Percentiles rank a stretch among this genome's conserved stretches.
Evolutionary conservation across 2,888 invertebrate genomes (phyloP).

Genomic region (Lysandra coridon): DNA sequence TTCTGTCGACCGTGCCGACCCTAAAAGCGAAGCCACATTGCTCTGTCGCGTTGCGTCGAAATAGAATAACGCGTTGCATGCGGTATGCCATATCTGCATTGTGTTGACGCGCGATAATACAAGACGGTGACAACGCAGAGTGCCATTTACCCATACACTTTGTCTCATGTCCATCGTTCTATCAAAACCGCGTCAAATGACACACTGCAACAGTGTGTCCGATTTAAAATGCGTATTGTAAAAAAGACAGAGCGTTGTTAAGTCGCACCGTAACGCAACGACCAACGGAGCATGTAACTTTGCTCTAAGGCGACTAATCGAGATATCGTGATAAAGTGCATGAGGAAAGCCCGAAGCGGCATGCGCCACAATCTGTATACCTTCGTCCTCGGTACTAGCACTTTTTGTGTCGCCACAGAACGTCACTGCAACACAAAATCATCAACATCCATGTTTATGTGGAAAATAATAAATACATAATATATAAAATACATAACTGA

Average conservation of each 20-base stretch:
- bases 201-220: too few relatives aligned
- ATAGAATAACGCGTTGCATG: too few relatives aligned
- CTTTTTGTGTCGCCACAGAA: conserved; percentile 69
- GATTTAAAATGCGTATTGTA: not conserved
- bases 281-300: not conserved
- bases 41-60: not conserved
- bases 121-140: too few relatives aligned
- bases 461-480: not conserved
- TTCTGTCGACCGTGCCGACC: not conserved
- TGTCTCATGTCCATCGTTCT: too few relatives aligned
- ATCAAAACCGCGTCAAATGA: too few relatives aligned
- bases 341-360: conserved; percentile 27
- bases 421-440: conserved; percentile 70
- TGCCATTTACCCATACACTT: too few relatives aligned
- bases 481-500: conserved; percentile 4
- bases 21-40: not conserved
- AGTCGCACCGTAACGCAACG: not conserved
- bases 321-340: conserved; percentile 19
- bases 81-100: not conserved
- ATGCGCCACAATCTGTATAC: conserved; percentile 48
- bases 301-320: not conserved
- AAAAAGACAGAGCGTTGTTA: not conserved
- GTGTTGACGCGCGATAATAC: too few relatives aligned
- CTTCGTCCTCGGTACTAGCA: conserved; percentile 61
- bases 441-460: conserved; percentile 30